Percentiles rank a stretch among this genome's conserved stretches.
Conservation (phyloP, 2,113 vertebrate species). For the Dunckerocampus dactyliophorus region DNA sequence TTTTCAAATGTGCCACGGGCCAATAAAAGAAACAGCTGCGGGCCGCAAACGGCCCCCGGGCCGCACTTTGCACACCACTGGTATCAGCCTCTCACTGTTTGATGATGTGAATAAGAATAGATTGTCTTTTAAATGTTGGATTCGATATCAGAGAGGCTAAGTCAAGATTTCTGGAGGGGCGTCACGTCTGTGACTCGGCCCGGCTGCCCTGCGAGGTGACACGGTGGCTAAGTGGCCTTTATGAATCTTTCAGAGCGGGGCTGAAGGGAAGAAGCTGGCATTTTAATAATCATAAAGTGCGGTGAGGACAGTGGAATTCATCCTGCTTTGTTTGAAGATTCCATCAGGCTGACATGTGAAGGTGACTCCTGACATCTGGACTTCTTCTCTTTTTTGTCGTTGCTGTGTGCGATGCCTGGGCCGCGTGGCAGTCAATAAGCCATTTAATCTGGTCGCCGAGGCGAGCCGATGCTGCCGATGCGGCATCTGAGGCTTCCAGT, state of each 20-base stretch:
- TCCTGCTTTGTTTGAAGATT: conserved; percentile 10
- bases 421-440: conserved; percentile 73
- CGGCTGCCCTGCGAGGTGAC: conserved; percentile 42
- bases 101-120: no score
- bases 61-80: no score
- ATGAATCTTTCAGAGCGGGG: conserved; percentile 48
- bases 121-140: no score
- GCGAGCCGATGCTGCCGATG: conserved; percentile 66
- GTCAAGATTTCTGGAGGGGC: background rate
- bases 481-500: conserved; percentile 58
- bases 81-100: no score
- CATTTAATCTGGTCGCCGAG: conserved; percentile 71
- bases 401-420: conserved; percentile 43
- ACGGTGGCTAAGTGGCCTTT: conserved; percentile 60
- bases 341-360: conserved; percentile 63
- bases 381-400: conserved; percentile 28
- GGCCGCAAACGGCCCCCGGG: no score
- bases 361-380: conserved; percentile 63
- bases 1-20: no score
- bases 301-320: background rate
- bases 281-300: conserved; percentile 43
- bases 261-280: conserved; percentile 29
- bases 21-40: no score
- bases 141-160: background rate
- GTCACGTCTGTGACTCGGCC: conserved; percentile 33